A percentile compares a stretch with the other conserved stretches of the same genome.
Evolutionary conservation across 2,113 vertebrate species (phyloP).

Genomic region (Ceyx melanurus): DNA sequence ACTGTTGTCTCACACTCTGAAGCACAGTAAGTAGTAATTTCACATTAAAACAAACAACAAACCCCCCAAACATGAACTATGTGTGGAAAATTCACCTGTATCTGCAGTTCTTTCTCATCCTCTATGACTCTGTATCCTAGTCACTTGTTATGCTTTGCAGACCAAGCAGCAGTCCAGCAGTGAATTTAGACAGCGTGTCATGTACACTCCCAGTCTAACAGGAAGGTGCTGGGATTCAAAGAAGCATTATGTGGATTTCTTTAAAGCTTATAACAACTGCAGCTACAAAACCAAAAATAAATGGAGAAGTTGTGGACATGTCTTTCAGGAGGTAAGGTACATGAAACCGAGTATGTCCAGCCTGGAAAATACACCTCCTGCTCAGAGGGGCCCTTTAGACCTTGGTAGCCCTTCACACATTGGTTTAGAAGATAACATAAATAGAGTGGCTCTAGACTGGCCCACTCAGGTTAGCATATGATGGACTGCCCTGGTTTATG

Average conservation of each 20-base stretch:
- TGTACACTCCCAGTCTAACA: neutral
- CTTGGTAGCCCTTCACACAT: neutral
- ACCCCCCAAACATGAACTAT: neutral
- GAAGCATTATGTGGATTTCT: neutral
- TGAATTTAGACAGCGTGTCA: conserved; percentile 40
- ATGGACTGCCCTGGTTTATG: neutral
- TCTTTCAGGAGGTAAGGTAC: neutral
- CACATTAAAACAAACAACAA: neutral
- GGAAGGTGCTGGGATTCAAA: conserved; percentile 30
- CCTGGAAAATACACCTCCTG: neutral
- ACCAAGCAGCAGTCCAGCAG: conserved; percentile 6
- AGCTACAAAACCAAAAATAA: neutral
- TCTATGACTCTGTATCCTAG: conserved; percentile 34
- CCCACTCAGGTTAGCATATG: neutral
- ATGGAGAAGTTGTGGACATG: neutral
- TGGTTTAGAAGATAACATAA: neutral
- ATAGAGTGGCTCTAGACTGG: neutral
- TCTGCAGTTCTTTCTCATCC: conserved; percentile 9
- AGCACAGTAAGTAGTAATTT: conserved; percentile 29
- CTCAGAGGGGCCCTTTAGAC: neutral
- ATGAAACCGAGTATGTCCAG: neutral
- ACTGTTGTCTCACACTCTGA: conserved; percentile 27
- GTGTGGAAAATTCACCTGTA: neutral
- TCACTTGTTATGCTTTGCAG: conserved; percentile 24
- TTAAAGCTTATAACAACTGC: neutral